Evolutionary conservation across 35 echinoderm and acorn worm species (phyloP).

Genomic region (Nesometra sesokonis): DNA sequence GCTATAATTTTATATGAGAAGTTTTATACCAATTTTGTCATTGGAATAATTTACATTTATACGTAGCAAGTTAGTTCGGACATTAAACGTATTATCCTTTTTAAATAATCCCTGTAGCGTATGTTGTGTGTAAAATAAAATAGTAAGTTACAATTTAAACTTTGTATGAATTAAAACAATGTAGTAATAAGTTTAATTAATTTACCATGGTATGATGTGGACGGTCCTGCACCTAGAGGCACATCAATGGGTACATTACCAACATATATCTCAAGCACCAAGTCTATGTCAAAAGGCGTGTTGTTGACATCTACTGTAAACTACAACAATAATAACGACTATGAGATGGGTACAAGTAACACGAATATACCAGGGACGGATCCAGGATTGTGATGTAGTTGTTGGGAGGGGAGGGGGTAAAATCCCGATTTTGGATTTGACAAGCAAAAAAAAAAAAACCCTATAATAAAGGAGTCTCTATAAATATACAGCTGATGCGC

Average conservation of each 20-base stretch:
- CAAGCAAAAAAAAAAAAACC: no score
- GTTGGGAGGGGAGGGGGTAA: no score
- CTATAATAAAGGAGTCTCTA: no score
- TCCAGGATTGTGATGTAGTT: no score
- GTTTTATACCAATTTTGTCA: no score
- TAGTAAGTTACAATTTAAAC: not conserved
- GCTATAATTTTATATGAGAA: no score
- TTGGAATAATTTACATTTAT: no score
- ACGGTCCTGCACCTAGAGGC: not conserved
- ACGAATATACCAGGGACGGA: no score
- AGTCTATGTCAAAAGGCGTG: slow-evolving; percentile 91
- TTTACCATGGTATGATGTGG: slow-evolving; percentile 3
- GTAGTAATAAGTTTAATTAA: not conserved
- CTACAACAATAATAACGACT: slow-evolving; percentile 10
- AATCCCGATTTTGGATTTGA: no score
- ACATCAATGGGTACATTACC: slow-evolving; percentile 72
- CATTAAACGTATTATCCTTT: not conserved
- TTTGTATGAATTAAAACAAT: not conserved
- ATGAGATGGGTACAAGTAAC: no score
- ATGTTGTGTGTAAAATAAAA: no score
- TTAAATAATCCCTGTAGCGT: not conserved
- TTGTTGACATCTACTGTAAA: slow-evolving; percentile 86
- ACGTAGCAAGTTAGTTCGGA: not conserved
- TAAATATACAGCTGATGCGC: no score
- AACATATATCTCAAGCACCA: slow-evolving; percentile 72